Percentiles rank a stretch among this genome's conserved stretches.
Evolutionary conservation across 2,888 invertebrate species (phyloP).

Genomic region (Cybosia mesomella): DNA sequence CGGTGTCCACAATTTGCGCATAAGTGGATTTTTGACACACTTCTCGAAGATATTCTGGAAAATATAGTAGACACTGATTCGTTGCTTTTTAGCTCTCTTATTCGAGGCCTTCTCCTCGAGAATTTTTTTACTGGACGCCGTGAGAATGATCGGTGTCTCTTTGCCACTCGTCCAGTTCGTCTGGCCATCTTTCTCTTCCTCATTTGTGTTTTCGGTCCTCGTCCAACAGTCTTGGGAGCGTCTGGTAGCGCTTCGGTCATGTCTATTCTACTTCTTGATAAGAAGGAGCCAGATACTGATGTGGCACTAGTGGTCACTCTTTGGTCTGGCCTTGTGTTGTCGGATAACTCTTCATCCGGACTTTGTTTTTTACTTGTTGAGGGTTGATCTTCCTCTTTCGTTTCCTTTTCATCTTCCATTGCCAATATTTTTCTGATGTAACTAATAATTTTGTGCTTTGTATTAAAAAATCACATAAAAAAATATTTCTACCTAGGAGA

Average conservation of each 20-base stretch:
- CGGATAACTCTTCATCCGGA: slow-evolving; percentile 39
- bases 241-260: slow-evolving; percentile 46
- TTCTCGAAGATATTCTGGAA: slow-evolving; percentile 54
- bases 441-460: slow-evolving; percentile 65
- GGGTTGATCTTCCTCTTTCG: slow-evolving; percentile 53
- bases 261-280: slow-evolving; percentile 53
- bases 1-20: slow-evolving; percentile 64
- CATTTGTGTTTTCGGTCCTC: slow-evolving; percentile 22
- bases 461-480: slow-evolving; percentile 34
- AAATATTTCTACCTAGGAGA: slow-evolving; percentile 29
- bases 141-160: slow-evolving; percentile 48
- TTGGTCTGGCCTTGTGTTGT: slow-evolving; percentile 45
- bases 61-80: slow-evolving; percentile 62
- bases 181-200: slow-evolving; percentile 1
- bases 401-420: slow-evolving; percentile 63
- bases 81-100: slow-evolving; percentile 41
- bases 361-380: slow-evolving; percentile 63
- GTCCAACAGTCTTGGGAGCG: slow-evolving; percentile 9
- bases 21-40: slow-evolving; percentile 4
- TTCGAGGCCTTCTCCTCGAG: slow-evolving; percentile 48
- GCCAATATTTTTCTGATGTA: slow-evolving; percentile 57
- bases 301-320: slow-evolving; percentile 50
- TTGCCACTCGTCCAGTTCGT: slow-evolving; percentile 56
- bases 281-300: slow-evolving; percentile 50
- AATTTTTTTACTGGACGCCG: slow-evolving; percentile 46